Evolutionary conservation across 2,113 vertebrate genomes (phyloP), one percentile per base, ranked within the genome.

Genomic region (Pseudorhombus dupliciocellatus): DNA sequence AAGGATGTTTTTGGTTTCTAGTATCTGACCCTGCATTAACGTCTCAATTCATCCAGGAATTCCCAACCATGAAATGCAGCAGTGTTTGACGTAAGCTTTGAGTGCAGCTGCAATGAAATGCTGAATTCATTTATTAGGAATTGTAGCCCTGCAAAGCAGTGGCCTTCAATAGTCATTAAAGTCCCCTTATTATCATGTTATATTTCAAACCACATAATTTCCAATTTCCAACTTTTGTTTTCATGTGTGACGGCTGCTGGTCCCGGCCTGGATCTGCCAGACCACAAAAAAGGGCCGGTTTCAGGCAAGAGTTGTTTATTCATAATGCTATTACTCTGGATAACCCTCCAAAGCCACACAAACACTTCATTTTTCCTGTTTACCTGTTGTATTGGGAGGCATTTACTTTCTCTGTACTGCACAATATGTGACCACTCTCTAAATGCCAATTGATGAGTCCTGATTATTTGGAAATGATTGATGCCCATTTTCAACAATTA

Each of bases 221-320:
- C 73, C 72, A 78, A 81, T 90, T 90, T 91, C 85, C 85, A 61
- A 82, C 56, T 57, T 66, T 66, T 44, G 61, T 66, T 86, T 76
- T 81, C 64, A 81, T 73, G 66, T 62, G 50, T 80, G 83, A 85
- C 87, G 88, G 84, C 87, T 88, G 79, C 75, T 83, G 74, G 71
- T 31, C 48, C 70, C 75, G 81, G 73, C 37, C 73, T 62, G 58
- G 70, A 72, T 87, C 57, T 87, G 77, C 71, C 72, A 78, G 70
- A 77, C 70, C 78, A 87, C 85, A 88, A 83, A 84, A 73, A 65
- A 59, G 53, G 58, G 66, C 73, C 70, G 73, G 70, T 76, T 88
- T 72, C 75, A 87, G 52, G 46, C 58, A 51, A 71, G 62, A 48
- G 15, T 66, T 86, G 83, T 89, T 88, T 88, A 87, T 90, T 86